phyloP scores from a whole-genome alignment of 30 jellyfish, hydroid and myxozoan genomes.

The Aurelia aurita region DNA sequence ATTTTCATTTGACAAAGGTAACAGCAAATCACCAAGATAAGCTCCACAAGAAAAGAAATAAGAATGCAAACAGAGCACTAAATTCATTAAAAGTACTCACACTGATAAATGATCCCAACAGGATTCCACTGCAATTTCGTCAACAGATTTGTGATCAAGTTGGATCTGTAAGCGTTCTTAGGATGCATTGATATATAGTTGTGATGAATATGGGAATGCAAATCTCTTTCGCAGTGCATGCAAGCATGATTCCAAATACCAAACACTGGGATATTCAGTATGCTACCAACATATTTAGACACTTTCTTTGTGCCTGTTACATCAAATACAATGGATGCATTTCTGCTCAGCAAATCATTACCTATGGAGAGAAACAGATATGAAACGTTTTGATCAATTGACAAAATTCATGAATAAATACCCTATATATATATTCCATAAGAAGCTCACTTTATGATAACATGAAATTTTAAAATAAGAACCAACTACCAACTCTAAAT shows the following conservation, averaged over 20 bases:
- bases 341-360: background rate
- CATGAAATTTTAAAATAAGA: no score
- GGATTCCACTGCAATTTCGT: slow-evolving; percentile 11
- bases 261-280: slow-evolving; percentile 7
- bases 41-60: no score
- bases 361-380: background rate
- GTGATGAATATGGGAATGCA: background rate
- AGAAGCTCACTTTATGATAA: no score
- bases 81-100: background rate
- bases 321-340: background rate
- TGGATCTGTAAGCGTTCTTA: background rate
- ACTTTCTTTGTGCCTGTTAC: slow-evolving; percentile 15
- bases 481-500: no score
- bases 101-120: slow-evolving; percentile 31
- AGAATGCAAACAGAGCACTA: background rate
- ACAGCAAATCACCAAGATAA: no score
- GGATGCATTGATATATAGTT: slow-evolving; percentile 7
- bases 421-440: no score
- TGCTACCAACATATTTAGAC: background rate
- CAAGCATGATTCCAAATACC: slow-evolving; percentile 34
- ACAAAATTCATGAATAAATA: no score
- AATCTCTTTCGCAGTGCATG: background rate
- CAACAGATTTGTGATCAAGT: background rate
- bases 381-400: no score
- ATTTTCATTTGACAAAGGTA: no score